phyloP scores from a whole-genome alignment of 2,888 invertebrate genomes.

The Drosophila nigricruria region DNA sequence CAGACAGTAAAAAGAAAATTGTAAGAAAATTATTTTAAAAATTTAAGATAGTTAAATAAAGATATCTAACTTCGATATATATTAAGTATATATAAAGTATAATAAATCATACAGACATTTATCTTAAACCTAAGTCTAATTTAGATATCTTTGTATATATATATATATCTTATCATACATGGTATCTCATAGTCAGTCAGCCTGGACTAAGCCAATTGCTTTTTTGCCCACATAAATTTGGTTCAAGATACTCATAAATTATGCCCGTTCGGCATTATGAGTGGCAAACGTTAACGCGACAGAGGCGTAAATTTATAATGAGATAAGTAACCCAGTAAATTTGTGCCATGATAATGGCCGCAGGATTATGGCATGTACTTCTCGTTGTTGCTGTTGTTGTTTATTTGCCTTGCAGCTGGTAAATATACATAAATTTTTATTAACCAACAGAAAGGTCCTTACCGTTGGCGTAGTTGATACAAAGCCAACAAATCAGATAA shows the following conservation, averaged over 20 bases:
- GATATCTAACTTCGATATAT: too few relatives aligned
- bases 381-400: neutral
- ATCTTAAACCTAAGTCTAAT: too few relatives aligned
- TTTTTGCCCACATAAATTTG: constrained; percentile 58
- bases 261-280: constrained; percentile 27
- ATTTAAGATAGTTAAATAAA: too few relatives aligned
- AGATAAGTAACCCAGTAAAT: constrained; percentile 49
- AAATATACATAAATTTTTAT: constrained; percentile 37
- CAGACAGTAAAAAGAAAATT: too few relatives aligned
- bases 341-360: constrained; percentile 36
- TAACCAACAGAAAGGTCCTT: constrained; percentile 21
- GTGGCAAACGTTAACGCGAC: constrained; percentile 44
- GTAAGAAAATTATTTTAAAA: too few relatives aligned
- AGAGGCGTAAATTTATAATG: constrained; percentile 57
- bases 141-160: too few relatives aligned
- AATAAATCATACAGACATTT: too few relatives aligned
- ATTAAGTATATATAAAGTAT: too few relatives aligned
- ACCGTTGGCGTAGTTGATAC: neutral
- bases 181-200: neutral
- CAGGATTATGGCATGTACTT: constrained; percentile 31
- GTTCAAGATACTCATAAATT: constrained; percentile 67
- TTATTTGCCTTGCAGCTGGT: constrained; percentile 38
- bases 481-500: constrained; percentile 20
- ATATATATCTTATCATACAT: too few relatives aligned
- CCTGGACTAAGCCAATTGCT: neutral